Evolutionary conservation across 1,140 invertebrate species (phyloP).

Genomic region (Heliothis subflexa): DNA sequence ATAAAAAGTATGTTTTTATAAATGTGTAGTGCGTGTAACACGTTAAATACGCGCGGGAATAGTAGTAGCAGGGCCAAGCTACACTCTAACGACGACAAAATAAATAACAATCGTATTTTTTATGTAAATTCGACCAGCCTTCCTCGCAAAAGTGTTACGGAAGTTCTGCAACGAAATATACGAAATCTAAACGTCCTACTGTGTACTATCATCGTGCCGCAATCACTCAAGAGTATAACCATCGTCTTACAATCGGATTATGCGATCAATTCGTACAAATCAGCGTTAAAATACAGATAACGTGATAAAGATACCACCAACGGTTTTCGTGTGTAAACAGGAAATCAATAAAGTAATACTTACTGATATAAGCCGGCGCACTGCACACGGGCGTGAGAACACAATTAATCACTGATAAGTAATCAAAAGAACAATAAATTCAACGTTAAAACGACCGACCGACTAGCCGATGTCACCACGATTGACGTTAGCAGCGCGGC

Average conservation of each 20-base stretch:
- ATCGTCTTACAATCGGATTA: conserved; percentile 47
- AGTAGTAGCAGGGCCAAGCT: no score
- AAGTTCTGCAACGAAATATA: neutral
- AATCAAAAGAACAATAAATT: conserved; percentile 45
- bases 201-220: conserved; percentile 26
- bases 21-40: neutral
- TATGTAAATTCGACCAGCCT: neutral
- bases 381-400: conserved; percentile 22
- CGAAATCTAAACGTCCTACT: conserved; percentile 18
- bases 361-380: conserved; percentile 31
- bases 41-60: no score
- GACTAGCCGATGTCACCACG: conserved; percentile 39
- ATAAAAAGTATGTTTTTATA: neutral
- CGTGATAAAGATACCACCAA: conserved; percentile 31
- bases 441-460: conserved; percentile 42
- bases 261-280: conserved; percentile 46
- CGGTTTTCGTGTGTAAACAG: conserved; percentile 18
- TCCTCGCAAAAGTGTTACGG: neutral
- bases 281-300: conserved; percentile 40
- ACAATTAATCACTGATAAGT: conserved; percentile 48
- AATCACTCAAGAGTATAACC: conserved; percentile 21
- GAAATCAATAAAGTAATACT: conserved; percentile 32
- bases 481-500: conserved; percentile 48
- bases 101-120: neutral
- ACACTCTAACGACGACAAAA: neutral